These are phyloP conservation scores for Penelope pileata DNA, from an alignment of 2,113 vertebrate species.

Conservation along the genomic window DNA sequence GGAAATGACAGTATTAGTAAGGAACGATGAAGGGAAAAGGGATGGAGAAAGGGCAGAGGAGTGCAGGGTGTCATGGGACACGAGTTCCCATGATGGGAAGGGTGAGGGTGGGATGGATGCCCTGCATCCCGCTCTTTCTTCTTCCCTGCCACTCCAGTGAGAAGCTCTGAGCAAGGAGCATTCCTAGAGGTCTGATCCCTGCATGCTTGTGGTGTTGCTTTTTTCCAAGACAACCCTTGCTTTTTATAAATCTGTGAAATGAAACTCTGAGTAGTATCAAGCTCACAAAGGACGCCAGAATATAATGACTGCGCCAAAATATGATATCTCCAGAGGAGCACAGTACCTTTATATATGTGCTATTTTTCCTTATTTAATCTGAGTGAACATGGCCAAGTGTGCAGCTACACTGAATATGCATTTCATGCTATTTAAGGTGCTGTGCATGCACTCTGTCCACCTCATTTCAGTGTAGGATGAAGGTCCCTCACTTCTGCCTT, in stretches of 20 bases:
- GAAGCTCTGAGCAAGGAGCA: not conserved
- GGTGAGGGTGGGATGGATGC: not conserved
- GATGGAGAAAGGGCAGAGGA: not conserved
- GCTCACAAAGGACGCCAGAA: not conserved
- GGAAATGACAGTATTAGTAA: conserved; percentile 24
- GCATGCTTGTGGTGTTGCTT: not conserved
- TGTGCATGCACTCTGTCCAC: not conserved
- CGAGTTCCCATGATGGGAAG: not conserved
- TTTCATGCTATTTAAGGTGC: not conserved
- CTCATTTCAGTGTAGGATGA: not conserved
- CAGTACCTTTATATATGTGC: not conserved
- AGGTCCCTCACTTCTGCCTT: not conserved
- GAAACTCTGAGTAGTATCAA: not conserved
- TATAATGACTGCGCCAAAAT: not conserved
- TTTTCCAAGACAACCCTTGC: not conserved
- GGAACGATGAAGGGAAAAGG: not conserved
- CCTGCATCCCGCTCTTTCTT: not conserved
- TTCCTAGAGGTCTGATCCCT: not conserved
- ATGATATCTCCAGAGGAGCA: not conserved
- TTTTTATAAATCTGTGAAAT: not conserved
- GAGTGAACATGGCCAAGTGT: not conserved
- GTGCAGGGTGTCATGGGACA: not conserved
- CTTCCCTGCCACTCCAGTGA: not conserved
- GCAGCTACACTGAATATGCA: not conserved
- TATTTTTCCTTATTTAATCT: not conserved